These are phyloP conservation scores for Melanerpes aurifrons DNA, from an alignment of 2,113 vertebrate genomes.

Conservation along the genomic window DNA sequence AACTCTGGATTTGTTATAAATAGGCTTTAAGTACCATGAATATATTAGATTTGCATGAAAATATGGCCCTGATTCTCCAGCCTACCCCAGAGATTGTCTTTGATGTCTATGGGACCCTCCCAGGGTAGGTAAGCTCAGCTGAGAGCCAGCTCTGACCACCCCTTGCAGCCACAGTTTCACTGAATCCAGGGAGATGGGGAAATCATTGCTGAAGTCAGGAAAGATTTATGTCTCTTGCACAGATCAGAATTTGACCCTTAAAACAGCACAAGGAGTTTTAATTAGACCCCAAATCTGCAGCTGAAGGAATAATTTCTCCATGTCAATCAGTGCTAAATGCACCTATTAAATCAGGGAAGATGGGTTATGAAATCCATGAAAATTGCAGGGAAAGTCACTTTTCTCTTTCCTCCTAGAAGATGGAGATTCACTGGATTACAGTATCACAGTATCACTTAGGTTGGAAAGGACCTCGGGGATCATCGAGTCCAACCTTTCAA, in stretches of 20 bases:
- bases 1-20: conserved; percentile 73
- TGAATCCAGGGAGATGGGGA: background rate
- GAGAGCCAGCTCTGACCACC: background rate
- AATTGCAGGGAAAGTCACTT: conserved; percentile 1
- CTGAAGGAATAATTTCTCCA: conserved; percentile 53
- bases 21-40: conserved; percentile 62
- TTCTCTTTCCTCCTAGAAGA: background rate
- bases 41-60: conserved; percentile 56
- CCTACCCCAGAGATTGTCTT: background rate
- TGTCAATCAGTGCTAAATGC: conserved; percentile 24
- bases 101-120: accelerated
- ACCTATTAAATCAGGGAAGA: background rate
- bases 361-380: background rate
- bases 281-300: conserved; percentile 56
- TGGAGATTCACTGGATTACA: background rate
- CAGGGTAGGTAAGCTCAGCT: background rate
- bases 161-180: background rate
- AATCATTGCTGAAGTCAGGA: background rate
- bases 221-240: background rate
- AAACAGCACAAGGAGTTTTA: conserved; percentile 40
- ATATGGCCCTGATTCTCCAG: conserved; percentile 17
- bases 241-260: background rate
- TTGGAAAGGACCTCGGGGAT: no score
- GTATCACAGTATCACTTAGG: no score
- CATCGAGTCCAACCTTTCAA: no score